Base-by-base conservation (phyloP, 23 tunicate genomes). In the Corella eumyota region DNA sequence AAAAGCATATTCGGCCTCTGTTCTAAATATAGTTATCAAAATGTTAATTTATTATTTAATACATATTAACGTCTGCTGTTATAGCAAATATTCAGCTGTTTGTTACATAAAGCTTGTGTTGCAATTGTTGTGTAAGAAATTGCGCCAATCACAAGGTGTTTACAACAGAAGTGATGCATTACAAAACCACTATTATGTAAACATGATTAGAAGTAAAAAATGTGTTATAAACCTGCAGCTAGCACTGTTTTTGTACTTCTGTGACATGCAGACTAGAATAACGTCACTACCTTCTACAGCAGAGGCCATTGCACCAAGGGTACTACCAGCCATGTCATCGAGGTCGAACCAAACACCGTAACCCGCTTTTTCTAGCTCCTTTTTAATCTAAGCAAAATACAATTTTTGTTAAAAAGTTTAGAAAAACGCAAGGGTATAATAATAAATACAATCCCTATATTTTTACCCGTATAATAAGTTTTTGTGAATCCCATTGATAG, bases 1-100 rank as follows among this genome's bases (percentile, higher is more conserved):
- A 30, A 58, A 81, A 6, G 90, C 90, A 32, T 81, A 81, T 66
- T 81, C 90, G 11, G 70, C 90, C 59, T 81, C 90, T 3, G 90
- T 81, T 60, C 90, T 74, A n/a, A n/a, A n/a, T n/a, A n/a, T n/a
- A n/a, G n/a, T n/a, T n/a, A n/a, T n/a, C n/a, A n/a, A n/a, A n/a
- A n/a, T n/a, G n/a, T n/a, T n/a, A n/a, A n/a, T n/a, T n/a, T n/a
- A n/a, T n/a, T n/a, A n/a, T n/a, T n/a, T n/a, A n/a, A n/a, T n/a
- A n/a, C n/a, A n/a, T n/a, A n/a, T n/a, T n/a, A n/a, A n/a, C n/a
- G n/a, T n/a, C n/a, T n/a, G n/a, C n/a, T n/a, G n/a, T n/a, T n/a
- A n/a, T n/a, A n/a, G n/a, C n/a, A n/a, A n/a, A n/a, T n/a, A n/a
- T n/a, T n/a, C n/a, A n/a, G n/a, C n/a, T n/a, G n/a, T n/a, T n/a